Conservation (phyloP, 2,888 invertebrate genomes). For the Ferrisia virgata region DNA sequence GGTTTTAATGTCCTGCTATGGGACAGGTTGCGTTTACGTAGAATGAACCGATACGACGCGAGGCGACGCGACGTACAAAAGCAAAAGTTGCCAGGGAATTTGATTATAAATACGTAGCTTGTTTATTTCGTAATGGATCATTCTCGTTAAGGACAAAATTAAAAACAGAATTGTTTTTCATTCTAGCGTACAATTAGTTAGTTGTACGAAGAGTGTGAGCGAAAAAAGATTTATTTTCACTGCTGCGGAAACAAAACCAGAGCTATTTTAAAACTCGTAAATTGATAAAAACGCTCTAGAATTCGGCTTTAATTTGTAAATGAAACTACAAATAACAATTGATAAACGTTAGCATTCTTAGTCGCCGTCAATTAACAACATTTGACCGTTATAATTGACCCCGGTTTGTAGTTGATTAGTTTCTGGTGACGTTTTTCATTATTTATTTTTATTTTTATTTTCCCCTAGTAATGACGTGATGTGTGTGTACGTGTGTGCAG, state of each 20-base stretch:
- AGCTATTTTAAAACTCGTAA: background rate
- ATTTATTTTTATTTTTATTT: background rate
- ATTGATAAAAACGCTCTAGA: background rate
- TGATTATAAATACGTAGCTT: background rate
- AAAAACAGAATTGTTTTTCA: background rate
- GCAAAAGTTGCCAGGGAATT: background rate
- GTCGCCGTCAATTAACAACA: background rate
- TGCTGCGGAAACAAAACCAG: background rate
- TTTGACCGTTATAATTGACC: constrained; percentile 14
- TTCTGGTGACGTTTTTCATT: background rate
- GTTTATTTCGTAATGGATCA: background rate
- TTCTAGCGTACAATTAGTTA: background rate
- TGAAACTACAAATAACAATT: background rate
- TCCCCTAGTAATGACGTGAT: background rate
- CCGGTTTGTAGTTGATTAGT: background rate
- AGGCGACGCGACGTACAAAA: background rate
- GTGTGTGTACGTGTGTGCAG: background rate
- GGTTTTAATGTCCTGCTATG: no score
- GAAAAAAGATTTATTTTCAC: background rate
- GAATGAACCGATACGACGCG: no score
- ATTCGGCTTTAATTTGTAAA: constrained; percentile 3
- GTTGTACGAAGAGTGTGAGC: background rate
- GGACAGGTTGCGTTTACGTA: no score
- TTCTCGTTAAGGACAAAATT: background rate
- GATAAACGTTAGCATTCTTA: background rate